phyloP scores from a whole-genome alignment of 2,888 invertebrate species.

The Calameuta filiformis region DNA sequence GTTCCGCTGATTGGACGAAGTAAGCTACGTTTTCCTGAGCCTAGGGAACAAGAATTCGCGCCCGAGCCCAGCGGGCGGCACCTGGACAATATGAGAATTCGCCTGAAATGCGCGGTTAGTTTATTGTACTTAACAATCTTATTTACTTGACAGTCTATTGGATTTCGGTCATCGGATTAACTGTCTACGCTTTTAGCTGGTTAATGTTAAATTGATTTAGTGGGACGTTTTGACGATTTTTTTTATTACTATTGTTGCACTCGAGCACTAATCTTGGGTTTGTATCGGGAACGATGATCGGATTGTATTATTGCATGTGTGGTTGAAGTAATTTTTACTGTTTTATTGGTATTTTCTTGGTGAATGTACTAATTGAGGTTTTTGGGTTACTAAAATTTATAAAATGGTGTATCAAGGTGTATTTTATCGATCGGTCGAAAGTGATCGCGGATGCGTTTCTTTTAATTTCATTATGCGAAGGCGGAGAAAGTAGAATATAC shows the following conservation, averaged over 20 bases:
- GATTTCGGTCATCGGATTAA: background rate
- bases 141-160: background rate
- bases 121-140: conserved; percentile 10
- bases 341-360: background rate
- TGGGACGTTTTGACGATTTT: background rate
- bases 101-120: conserved; percentile 64
- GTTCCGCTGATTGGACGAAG: conserved; percentile 65
- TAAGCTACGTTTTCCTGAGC: conserved; percentile 61
- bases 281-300: background rate
- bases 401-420: background rate
- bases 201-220: background rate
- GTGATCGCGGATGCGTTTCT: background rate
- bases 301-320: background rate
- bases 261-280: no score
- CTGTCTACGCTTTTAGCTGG: background rate
- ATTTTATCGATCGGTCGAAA: background rate
- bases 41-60: conserved; percentile 57
- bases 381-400: background rate
- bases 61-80: conserved; percentile 59
- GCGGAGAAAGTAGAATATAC: background rate
- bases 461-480: background rate
- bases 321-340: background rate
- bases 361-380: background rate
- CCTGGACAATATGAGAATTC: conserved; percentile 61
- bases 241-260: no score